Conservation (phyloP, 2,113 vertebrate genomes). For the Apus apus region DNA sequence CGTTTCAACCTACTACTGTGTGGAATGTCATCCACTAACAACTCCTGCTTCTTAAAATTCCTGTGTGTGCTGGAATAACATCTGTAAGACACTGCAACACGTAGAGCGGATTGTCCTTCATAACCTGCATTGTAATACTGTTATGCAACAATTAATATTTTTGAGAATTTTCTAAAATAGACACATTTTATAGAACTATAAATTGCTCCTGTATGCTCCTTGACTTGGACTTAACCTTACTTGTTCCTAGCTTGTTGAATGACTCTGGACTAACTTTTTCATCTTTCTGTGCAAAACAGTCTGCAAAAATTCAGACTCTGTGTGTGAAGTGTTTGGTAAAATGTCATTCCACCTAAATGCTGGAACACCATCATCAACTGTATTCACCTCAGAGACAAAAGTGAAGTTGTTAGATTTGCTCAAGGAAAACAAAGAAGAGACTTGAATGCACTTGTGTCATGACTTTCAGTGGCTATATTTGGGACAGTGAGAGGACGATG, state of each 20-base stretch:
- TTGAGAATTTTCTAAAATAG: not conserved
- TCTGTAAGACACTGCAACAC: not conserved
- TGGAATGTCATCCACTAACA: not conserved
- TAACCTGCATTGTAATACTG: not conserved
- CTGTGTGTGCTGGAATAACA: not conserved
- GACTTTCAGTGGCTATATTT: not conserved
- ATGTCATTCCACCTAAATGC: not conserved
- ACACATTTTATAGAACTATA: not conserved
- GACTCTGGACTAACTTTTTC: not conserved
- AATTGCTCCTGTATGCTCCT: not conserved
- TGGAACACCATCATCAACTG: not conserved
- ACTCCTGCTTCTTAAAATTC: not conserved
- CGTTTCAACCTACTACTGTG: not conserved
- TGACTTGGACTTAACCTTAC: not conserved
- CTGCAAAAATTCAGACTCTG: not conserved
- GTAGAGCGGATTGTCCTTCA: not conserved
- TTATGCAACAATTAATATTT: not conserved
- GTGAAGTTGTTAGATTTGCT: not conserved
- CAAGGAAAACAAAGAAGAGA: not conserved
- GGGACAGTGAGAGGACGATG: not conserved
- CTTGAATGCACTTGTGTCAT: not conserved
- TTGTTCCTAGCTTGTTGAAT: not conserved
- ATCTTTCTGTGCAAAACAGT: not conserved
- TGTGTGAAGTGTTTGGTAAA: not conserved
- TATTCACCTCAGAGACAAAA: not conserved